Evolutionary conservation across 2,113 vertebrate genomes (phyloP).

Genomic region (Microcebus griseorufus): DNA sequence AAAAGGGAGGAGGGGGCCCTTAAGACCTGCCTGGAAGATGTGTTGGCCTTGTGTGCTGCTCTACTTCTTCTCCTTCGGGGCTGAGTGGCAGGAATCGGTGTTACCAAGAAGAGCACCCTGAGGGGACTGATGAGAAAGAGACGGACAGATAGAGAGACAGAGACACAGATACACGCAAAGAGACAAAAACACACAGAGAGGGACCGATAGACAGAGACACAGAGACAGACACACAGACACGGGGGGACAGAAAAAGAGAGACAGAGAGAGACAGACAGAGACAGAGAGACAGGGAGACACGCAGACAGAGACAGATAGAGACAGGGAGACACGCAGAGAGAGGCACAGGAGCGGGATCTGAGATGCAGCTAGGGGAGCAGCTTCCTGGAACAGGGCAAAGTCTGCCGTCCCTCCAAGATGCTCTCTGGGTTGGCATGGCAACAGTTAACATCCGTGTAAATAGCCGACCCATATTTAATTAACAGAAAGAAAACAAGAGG

Average conservation of each 20-base stretch:
- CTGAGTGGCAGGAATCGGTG: not conserved
- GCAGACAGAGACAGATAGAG: too few species aligned
- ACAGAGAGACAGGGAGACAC: not conserved
- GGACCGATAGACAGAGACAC: not conserved
- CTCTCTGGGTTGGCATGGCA: conserved; percentile 63
- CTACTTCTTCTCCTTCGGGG: not conserved
- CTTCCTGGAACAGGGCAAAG: not conserved
- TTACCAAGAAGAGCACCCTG: not conserved
- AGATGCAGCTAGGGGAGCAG: not conserved
- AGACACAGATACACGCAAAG: not conserved
- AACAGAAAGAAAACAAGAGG: conserved; percentile 38
- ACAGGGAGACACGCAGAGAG: not conserved
- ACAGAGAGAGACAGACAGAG: not conserved
- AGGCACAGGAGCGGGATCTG: not conserved
- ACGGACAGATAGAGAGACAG: not conserved
- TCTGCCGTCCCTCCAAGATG: not conserved
- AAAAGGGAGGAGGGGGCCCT: not conserved
- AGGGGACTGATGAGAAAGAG: not conserved
- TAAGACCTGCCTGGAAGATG: not conserved
- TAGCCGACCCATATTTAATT: conserved; percentile 60
- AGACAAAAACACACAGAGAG: too few species aligned
- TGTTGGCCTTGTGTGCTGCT: not conserved
- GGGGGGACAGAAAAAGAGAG: not conserved
- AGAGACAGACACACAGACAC: not conserved
- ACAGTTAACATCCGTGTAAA: conserved; percentile 53